Evolutionary conservation across 2,888 invertebrate genomes (phyloP).

Genomic region (Acleris emargana): DNA sequence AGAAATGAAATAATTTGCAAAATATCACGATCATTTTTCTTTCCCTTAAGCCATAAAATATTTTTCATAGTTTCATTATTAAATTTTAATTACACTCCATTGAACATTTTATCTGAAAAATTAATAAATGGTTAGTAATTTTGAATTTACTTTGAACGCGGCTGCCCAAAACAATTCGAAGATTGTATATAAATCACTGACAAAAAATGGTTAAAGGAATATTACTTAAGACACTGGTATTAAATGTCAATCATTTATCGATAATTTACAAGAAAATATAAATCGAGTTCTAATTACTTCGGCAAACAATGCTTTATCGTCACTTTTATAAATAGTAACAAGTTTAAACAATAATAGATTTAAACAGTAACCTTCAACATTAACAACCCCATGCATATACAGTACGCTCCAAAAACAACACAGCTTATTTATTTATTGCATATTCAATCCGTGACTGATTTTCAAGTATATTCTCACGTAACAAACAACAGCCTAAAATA

Average conservation of each 20-base stretch:
- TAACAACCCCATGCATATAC: too few species aligned
- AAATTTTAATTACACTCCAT: slow-evolving; percentile 59
- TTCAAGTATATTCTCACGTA: too few species aligned
- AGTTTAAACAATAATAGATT: too few species aligned
- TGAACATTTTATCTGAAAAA: slow-evolving; percentile 63
- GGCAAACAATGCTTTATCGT: background rate
- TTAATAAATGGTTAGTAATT: slow-evolving; percentile 38
- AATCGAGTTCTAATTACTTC: slow-evolving; percentile 1
- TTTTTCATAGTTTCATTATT: slow-evolving; percentile 79
- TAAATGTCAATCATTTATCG: slow-evolving; percentile 11
- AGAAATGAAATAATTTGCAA: slow-evolving; percentile 74
- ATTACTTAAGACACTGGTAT: slow-evolving; percentile 11
- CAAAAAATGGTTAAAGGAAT: slow-evolving; percentile 20
- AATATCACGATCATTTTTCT: slow-evolving; percentile 67
- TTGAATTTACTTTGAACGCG: background rate
- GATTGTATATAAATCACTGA: slow-evolving; percentile 16
- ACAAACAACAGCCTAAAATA: too few species aligned
- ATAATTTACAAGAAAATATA: slow-evolving; percentile 1
- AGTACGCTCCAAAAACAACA: too few species aligned
- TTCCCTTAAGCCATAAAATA: slow-evolving; percentile 65
- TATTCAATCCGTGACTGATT: background rate
- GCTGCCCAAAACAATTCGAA: background rate
- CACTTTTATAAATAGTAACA: too few species aligned
- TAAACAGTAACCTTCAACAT: too few species aligned
- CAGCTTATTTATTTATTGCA: background rate